Evolutionary conservation across 2,797 vertebrate species (phyloP).

Genomic region (Falco naumanni): DNA sequence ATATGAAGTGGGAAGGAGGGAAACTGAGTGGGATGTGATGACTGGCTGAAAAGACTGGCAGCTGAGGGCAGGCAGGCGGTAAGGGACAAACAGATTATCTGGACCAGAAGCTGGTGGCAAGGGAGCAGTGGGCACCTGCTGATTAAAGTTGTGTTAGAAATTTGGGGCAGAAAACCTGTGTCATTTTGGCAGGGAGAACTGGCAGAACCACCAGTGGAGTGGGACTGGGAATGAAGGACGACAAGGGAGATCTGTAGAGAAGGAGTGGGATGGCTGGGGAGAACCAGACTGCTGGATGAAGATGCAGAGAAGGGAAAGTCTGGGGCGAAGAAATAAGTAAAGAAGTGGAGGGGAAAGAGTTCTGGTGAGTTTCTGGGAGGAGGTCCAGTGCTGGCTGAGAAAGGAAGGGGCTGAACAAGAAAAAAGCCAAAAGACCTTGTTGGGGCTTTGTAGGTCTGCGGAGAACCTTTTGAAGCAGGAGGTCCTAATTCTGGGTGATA

Average conservation of each 20-base stretch:
- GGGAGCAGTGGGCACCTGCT: neutral
- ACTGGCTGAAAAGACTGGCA: neutral
- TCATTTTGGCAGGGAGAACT: neutral
- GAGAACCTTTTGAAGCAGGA: neutral
- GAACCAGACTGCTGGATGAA: neutral
- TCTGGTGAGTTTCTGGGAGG: neutral
- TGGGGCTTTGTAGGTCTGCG: neutral
- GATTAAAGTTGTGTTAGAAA: neutral
- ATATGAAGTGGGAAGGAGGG: neutral
- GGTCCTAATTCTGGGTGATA: neutral
- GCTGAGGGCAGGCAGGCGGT: neutral
- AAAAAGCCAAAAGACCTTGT: neutral
- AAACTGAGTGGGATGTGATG: conserved; percentile 24
- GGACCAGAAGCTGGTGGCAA: neutral
- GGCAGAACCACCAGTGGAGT: neutral
- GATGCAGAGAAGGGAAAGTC: neutral
- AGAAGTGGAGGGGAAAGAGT: neutral
- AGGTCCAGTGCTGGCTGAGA: neutral
- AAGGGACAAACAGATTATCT: neutral
- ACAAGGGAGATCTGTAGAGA: neutral
- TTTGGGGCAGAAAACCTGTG: neutral
- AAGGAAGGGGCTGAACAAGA: neutral
- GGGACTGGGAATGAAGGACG: neutral
- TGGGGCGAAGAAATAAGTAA: neutral
- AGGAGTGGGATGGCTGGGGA: neutral